Conservation (phyloP, 2,888 invertebrate genomes). For the Barypeithes pellucidus region DNA sequence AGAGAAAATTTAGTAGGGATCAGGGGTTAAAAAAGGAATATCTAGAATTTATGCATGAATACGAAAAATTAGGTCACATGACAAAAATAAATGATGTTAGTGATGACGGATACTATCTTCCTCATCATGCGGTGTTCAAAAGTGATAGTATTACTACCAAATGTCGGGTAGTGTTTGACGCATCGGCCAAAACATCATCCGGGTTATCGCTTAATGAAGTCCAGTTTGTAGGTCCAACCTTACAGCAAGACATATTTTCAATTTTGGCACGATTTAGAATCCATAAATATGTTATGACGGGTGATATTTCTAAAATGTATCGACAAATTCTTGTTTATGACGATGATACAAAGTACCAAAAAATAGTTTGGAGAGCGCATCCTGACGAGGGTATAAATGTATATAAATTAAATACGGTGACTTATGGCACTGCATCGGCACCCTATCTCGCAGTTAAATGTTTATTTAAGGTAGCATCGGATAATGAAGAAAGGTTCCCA, state of each 20-base stretch:
- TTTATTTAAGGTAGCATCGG: too few species aligned
- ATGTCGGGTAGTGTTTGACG: constrained; percentile 32
- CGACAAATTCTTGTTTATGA: too few species aligned
- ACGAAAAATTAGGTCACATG: constrained; percentile 30
- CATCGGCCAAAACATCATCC: constrained; percentile 25
- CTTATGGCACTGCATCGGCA: too few species aligned
- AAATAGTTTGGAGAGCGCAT: too few species aligned
- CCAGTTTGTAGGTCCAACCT: constrained; percentile 30
- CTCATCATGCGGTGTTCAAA: constrained; percentile 29
- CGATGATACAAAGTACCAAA: too few species aligned
- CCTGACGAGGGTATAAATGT: too few species aligned
- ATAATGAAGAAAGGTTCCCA: too few species aligned
- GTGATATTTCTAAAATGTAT: too few species aligned
- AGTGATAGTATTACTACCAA: constrained; percentile 40
- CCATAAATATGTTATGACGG: too few species aligned
- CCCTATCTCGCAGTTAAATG: too few species aligned
- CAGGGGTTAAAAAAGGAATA: constrained; percentile 18
- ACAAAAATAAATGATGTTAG: neutral
- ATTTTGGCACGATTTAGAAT: constrained; percentile 34
- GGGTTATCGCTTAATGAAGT: constrained; percentile 38
- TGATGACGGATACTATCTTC: constrained; percentile 23
- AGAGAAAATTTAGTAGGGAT: constrained; percentile 30
- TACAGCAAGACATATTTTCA: constrained; percentile 35
- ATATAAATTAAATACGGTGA: too few species aligned
- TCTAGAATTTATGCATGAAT: constrained; percentile 15